Conservation (phyloP, 2,113 vertebrate genomes). For the Polypterus bichir region DNA sequence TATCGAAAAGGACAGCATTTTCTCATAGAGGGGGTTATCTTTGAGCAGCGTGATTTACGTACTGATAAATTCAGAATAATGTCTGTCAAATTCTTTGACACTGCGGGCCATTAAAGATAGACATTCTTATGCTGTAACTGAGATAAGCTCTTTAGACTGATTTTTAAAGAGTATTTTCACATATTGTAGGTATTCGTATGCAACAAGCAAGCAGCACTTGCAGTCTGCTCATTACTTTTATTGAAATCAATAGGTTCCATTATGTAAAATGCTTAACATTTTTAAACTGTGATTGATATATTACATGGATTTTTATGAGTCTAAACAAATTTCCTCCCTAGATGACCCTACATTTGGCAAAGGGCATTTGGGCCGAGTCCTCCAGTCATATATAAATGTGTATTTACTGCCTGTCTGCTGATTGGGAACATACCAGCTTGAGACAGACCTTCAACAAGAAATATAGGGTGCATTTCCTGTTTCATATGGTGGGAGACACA, state of each 20-base stretch:
- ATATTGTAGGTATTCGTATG: no score
- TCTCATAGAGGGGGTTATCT: no score
- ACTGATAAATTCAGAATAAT: no score
- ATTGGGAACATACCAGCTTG: conserved; percentile 65
- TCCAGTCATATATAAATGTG: conserved; percentile 56
- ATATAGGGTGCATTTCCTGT: conserved; percentile 59
- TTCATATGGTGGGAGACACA: conserved; percentile 10
- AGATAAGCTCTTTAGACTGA: no score
- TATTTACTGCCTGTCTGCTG: conserved; percentile 70
- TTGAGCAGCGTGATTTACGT: no score
- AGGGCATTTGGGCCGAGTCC: conserved; percentile 51
- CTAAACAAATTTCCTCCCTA: conserved; percentile 70
- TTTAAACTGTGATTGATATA: conserved; percentile 70
- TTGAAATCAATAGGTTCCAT: conserved; percentile 69
- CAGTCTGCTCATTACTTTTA: conserved; percentile 37
- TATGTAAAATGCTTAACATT: conserved; percentile 53
- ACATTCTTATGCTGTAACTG: no score
- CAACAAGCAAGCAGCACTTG: no score
- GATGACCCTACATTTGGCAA: conserved; percentile 46
- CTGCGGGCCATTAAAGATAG: no score
- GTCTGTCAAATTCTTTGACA: no score
- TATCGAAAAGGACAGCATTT: no score
- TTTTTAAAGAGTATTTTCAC: no score
- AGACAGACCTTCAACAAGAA: conserved; percentile 58
- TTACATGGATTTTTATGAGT: conserved; percentile 57